Evolutionary conservation across 2,888 invertebrate genomes (phyloP), one percentile per base, ranked within the genome.

Genomic region (Ennomos erosarius): DNA sequence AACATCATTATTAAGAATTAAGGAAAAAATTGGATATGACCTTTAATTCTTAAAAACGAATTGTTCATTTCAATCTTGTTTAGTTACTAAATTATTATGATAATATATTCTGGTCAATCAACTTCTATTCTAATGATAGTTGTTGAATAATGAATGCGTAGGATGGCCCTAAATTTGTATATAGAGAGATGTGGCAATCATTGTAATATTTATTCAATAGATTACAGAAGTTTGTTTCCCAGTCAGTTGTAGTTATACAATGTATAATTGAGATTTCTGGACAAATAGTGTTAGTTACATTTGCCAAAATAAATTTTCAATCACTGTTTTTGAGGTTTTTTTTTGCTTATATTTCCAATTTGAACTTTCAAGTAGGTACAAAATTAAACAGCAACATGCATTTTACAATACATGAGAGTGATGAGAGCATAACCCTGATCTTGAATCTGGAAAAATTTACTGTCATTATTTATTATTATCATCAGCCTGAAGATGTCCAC

Each of bases 271-370:
- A 90, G 82, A 86, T 87, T 85, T 87, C 79, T 69, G 80, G 80
- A 81, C 77, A 79, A 86, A 76, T 90, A 90, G 89, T 16, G 88
- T 83, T 91, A 90, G 88, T 86, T 85, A 86, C 85, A 90, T 91
- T 90, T 90, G 90, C 91, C 90, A 91, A 91, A 91, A 90, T 90
- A 91, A 90, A 91, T 88, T 85, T 90, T 88, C 83, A 74, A 87
- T 90, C 87, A 91, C 90, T 89, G 88, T 90, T 89, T 50, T 43
- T 57, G 34, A 63, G 63, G 62, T 49, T 58, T 68, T 71, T 67
- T 44, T 48, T 55, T 55, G 26, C 26, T 26, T 26, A 0, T 26
- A 26, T 26, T 6, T 6, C 26, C 26, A 26, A 3, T 26, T 5
- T 26, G 6, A 26, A 26, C 26, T 26, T 26, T 26, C 26, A 26